Conservation (phyloP, 2,888 invertebrate species). For the Mythimna albipuncta region DNA sequence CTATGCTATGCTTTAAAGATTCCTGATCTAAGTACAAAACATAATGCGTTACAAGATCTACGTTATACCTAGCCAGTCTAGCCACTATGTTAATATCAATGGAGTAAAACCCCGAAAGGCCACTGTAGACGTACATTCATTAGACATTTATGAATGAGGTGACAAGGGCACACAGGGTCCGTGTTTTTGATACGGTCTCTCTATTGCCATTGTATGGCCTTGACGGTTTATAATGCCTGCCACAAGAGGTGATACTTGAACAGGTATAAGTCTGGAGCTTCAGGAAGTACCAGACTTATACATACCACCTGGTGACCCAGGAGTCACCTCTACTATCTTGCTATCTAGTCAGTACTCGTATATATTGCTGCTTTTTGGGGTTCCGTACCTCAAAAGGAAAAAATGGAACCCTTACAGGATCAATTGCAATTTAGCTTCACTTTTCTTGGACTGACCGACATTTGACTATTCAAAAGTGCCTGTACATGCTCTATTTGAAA, state of each 20-base stretch:
- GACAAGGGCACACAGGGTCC: background rate
- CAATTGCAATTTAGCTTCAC: too few species aligned
- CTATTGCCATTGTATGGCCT: background rate
- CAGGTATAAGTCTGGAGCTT: too few species aligned
- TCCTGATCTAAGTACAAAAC: background rate
- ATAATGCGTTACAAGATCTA: background rate
- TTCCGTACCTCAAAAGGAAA: too few species aligned
- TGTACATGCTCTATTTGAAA: too few species aligned
- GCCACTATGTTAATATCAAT: background rate
- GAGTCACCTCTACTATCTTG: background rate
- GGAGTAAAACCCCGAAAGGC: background rate
- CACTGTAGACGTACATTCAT: slow-evolving; percentile 6
- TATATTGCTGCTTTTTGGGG: too few species aligned
- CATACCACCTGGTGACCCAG: too few species aligned
- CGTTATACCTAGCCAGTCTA: background rate
- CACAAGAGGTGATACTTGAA: background rate
- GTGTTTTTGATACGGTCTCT: slow-evolving; percentile 7
- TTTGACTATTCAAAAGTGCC: too few species aligned
- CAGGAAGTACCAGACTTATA: too few species aligned
- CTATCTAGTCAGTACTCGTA: background rate
- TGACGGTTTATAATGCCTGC: background rate
- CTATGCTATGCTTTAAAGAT: background rate
- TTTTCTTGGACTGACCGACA: too few species aligned
- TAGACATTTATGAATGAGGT: slow-evolving; percentile 15
- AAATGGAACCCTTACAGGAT: too few species aligned